Evolutionary conservation across 2,113 vertebrate species (phyloP), one percentile per base, ranked within the genome.

Genomic region (Bagarius yarrelli): DNA sequence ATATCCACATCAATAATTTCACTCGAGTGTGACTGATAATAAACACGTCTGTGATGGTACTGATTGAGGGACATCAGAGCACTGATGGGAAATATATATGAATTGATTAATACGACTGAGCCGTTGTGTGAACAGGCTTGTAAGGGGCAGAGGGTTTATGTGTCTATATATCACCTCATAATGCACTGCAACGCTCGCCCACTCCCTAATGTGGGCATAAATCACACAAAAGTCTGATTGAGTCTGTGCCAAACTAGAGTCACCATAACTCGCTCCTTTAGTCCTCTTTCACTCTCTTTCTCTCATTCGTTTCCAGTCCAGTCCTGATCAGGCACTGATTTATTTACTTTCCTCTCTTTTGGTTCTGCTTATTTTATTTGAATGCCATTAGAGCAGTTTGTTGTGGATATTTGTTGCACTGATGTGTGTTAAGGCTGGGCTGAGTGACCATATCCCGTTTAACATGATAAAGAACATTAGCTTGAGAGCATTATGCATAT

Each of bases 191-290:
- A 78, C 83, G 76, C 81, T 84, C 61, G 85, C 67, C 82, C 83
- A 32, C 13, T 66, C 44, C 82, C 85, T 90, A 89, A 87, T 79
- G 60, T 83, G 52, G 80, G 83, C 81, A 80, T 91, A 91, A 91
- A 91, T 91, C 88, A 89, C 85, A 67, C 18, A 3, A 27, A 32
- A 79, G 30, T 52, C 73, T 73, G 52, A 44, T 78, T 59, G 69
- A 78, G 30, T 72, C 36, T 64, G 15, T 81, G 67, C 78, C 83
- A 87, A 57, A 81, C 83, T 80, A 21, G 52, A 59, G 44, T 32
- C 52, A 52, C 14, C 87, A 84, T 81, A 69, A 64, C 85, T 90
- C 82, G 87, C 8, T 63, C 83, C 71, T 84, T 82, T 79, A 83
- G 25, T 9, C n/a, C 23, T 53, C 27, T 21, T 32, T 57, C 47